Base-by-base conservation (phyloP, 2,888 invertebrate species). In the Xylota sylvarum region DNA sequence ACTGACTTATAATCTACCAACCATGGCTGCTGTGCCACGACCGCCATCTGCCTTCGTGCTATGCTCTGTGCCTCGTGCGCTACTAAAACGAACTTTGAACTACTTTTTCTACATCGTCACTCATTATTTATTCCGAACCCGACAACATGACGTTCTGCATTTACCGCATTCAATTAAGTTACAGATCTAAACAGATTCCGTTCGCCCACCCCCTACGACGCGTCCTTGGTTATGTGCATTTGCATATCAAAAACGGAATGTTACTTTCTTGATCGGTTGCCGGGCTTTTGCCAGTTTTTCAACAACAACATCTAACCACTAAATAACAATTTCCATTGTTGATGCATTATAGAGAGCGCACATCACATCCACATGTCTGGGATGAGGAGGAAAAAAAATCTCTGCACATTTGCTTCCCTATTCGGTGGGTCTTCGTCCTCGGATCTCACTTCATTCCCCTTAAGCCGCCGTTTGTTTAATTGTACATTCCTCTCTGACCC, bases 81-180 rank as follows among this genome's bases (percentile, higher is more conserved):
- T 80, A 72, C 64, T 79, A 55, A 64, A 72, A 35, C 80, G 73
- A 80, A 73, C 80, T 80, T 80, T 80, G 80, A 80, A 80, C 73
- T 73, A 67, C 48, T 73, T 73, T 52, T 48, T 23, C 40, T 14
- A 65, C 65, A 73, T 58, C 64, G 58, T 73, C 65, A 65, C 67
- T 80, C 80, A 73, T 80, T 80, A 80, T 80, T 80, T 73, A 80
- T 80, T 73, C 80, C 72, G 50, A 80, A 58, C 73, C 46, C 62
- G 27, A 62, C 62, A 79, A 72, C 80, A 73, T 80, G 58, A 67
- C 52, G 50, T 65, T 73, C 50, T 67, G 65, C 80, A 80, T 80
- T 80, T 80, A 43, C 80, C 73, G 73, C 73, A 73, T 73, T 73
- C 80, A 80, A 80, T 80, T 80, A 80, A 55, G 62, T 70, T 79